Percentiles rank a stretch among this genome's conserved stretches.
These are phyloP conservation scores for Intellagama lesueurii DNA, from an alignment of 2,797 vertebrate genomes.

Conservation along the genomic window DNA sequence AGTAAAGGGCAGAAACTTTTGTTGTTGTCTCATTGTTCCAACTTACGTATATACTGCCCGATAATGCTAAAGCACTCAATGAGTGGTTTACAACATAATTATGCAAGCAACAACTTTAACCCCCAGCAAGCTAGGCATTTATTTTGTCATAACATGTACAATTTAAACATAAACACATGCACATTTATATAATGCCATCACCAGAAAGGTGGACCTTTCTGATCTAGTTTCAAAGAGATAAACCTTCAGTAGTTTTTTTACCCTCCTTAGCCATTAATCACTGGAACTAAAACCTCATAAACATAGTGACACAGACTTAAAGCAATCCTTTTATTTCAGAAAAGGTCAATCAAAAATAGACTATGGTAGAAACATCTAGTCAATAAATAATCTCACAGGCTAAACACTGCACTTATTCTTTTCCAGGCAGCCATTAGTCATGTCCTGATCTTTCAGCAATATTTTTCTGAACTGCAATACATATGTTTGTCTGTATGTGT, in stretches of 20 bases:
- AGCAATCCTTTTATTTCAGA: conserved; percentile 61
- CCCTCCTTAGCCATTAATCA: conserved; percentile 57
- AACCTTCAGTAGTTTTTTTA: conserved; percentile 29
- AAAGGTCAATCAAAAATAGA: conserved; percentile 70
- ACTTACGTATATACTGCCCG: too few species aligned
- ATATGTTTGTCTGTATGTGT: background rate
- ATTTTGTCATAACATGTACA: too few species aligned
- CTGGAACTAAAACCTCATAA: conserved; percentile 53
- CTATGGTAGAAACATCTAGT: conserved; percentile 60
- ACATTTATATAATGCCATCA: background rate
- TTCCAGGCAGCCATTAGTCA: conserved; percentile 67
- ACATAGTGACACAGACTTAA: conserved; percentile 47
- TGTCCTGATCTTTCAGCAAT: conserved; percentile 43
- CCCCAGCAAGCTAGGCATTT: too few species aligned
- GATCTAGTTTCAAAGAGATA: conserved; percentile 47
- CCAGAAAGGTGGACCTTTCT: conserved; percentile 28
- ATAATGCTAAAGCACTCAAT: too few species aligned
- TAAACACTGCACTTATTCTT: conserved; percentile 64
- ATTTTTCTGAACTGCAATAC: conserved; percentile 39
- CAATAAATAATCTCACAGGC: conserved; percentile 68
- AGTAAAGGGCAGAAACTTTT: too few species aligned
- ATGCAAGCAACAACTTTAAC: too few species aligned
- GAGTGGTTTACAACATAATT: too few species aligned
- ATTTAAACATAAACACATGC: background rate
- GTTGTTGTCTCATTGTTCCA: too few species aligned